Base-by-base conservation (phyloP, 2,888 invertebrate species). In the Panopea generosa region DNA sequence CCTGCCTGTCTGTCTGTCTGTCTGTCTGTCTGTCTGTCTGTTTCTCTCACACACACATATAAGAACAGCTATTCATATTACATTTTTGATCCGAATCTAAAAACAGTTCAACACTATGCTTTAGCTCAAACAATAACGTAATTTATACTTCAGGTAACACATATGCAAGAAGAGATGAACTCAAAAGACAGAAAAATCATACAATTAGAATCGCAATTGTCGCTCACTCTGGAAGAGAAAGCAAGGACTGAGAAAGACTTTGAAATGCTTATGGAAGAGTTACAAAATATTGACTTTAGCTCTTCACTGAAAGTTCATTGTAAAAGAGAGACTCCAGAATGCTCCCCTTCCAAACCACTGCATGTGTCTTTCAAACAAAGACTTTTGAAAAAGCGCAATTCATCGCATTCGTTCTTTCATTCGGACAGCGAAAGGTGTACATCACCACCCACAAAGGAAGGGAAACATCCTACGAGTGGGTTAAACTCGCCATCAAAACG, bases 131-230 rank as follows among this genome's bases (percentile, higher is more conserved):
- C 4, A 33, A 33, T 11, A 33, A 33, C 33, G 11, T 33, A 9
- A 4, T n/a, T 45, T 6, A 18, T 20, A 45, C 20, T 33, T 66
- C 40, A 67, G 67, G 14, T 50, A 26, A n/a, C 49, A 2, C 40
- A 49, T 18, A 47, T 67, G 9, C 47, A 49, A 33, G 49, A 49
- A n/a, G 67, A 67, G 6, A 33, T 57, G 6, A 24, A 33, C 26
- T 24, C 22, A 43, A 67, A 59, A 26, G 57, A 67, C 40, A 57
- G 20, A 38, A 29, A 27, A 24, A 57, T 67, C 14, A 75, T 79
- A 45, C 76, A 84, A 11, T 50, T 87, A 45, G 86, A 87, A 47
- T 67, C 82, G 2, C 78, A 82, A 45, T 70, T 87, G 14, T 55
- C 75, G 11, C 49, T 86, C 3, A 70, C 83, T 2, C 24, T 86